Evolutionary conservation across 2,113 vertebrate genomes (phyloP).

Genomic region (Macrotis lagotis): DNA sequence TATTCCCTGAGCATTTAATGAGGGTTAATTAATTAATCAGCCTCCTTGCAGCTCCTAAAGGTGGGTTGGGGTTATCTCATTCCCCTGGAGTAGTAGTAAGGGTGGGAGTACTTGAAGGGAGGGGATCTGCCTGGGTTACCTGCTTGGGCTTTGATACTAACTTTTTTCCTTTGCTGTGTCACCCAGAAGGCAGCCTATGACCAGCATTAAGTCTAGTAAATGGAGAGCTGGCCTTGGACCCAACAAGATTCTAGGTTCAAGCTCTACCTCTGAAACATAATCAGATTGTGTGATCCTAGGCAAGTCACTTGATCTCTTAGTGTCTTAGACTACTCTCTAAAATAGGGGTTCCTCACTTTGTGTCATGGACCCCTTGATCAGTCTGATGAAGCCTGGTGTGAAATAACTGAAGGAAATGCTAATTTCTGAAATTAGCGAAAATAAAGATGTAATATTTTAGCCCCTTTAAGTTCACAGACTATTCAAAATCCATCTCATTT

Average conservation of each 20-base stretch:
- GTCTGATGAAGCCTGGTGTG: neutral
- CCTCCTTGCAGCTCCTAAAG: constrained; percentile 32
- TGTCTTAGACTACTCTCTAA: neutral
- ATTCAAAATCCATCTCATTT: neutral
- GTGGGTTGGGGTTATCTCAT: neutral
- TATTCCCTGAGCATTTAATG: constrained; percentile 63
- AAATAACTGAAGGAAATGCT: neutral
- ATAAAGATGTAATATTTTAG: neutral
- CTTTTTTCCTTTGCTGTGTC: neutral
- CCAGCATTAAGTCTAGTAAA: neutral
- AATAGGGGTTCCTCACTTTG: neutral
- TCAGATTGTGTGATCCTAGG: neutral
- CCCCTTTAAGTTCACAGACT: neutral
- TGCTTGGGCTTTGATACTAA: neutral
- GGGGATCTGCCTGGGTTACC: neutral
- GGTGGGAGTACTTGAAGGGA: neutral
- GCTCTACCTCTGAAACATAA: neutral
- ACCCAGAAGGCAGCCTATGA: neutral
- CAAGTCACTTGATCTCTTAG: fast-evolving
- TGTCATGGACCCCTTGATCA: neutral
- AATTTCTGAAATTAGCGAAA: neutral
- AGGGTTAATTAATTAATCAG: constrained; percentile 73
- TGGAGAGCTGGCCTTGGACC: neutral
- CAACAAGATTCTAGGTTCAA: neutral
- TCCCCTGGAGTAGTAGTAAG: neutral